phyloP scores from a whole-genome alignment of 2,888 invertebrate genomes.

The Aleiodes testaceus region DNA sequence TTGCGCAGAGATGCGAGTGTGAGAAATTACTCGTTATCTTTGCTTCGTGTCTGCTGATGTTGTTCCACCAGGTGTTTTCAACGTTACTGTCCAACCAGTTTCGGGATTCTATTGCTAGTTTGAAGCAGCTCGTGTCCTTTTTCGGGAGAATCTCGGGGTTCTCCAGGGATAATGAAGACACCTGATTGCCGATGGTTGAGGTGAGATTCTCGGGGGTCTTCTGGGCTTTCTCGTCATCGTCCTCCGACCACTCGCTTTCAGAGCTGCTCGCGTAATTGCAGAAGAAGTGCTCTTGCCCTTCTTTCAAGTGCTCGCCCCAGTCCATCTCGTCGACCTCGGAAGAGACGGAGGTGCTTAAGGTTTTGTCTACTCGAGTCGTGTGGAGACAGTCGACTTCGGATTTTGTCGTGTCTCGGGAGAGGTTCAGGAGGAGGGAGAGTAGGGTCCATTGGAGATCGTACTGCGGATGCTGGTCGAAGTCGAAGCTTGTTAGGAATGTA shows the following conservation, averaged over 20 bases:
- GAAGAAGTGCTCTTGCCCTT: slow-evolving; percentile 71
- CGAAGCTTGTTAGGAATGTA: slow-evolving; percentile 65
- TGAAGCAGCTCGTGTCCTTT: slow-evolving; percentile 35
- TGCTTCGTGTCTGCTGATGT: slow-evolving; percentile 61
- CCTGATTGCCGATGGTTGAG: not conserved
- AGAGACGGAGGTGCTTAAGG: slow-evolving; percentile 50
- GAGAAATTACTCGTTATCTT: slow-evolving; percentile 64
- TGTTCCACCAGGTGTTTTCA: slow-evolving; percentile 74
- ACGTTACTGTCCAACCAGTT: slow-evolving; percentile 67
- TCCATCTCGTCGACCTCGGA: slow-evolving; percentile 71
- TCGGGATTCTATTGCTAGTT: slow-evolving; percentile 58
- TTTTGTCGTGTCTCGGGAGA: slow-evolving; percentile 68
- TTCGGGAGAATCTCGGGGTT: slow-evolving; percentile 29
- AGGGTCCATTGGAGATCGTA: slow-evolving; percentile 75
- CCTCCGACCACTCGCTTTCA: slow-evolving; percentile 62
- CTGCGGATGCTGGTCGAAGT: slow-evolving; percentile 69
- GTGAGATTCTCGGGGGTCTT: not conserved
- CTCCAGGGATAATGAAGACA: not conserved
- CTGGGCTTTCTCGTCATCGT: not conserved
- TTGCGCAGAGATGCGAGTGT: slow-evolving; percentile 70
- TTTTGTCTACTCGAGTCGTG: slow-evolving; percentile 54
- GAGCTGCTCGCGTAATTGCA: slow-evolving; percentile 62
- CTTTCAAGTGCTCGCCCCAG: slow-evolving; percentile 74
- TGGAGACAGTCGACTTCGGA: slow-evolving; percentile 59
- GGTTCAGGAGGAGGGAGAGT: slow-evolving; percentile 72